Conservation (phyloP, 1,140 invertebrate species). For the Trichonephila inaurata region DNA sequence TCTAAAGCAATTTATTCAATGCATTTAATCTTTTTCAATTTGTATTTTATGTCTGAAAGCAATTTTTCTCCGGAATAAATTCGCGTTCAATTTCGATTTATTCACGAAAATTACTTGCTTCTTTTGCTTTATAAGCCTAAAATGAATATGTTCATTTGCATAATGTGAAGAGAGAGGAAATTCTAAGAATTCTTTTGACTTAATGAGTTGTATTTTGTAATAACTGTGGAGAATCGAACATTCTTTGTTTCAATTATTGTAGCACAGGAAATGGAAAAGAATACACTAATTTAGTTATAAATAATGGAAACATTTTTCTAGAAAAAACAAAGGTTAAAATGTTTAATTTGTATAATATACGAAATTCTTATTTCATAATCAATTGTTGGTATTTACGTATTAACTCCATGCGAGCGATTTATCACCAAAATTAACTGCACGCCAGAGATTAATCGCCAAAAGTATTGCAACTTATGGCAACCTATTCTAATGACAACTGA, state of each 20-base stretch:
- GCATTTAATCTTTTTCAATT: neutral
- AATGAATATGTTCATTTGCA: neutral
- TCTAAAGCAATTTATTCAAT: neutral
- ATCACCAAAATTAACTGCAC: no score
- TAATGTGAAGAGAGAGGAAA: neutral
- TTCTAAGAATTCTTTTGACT: neutral
- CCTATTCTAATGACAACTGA: no score
- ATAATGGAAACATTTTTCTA: no score
- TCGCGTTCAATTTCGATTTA: neutral
- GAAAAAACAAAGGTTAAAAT: no score
- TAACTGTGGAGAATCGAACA: neutral
- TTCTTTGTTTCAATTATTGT: neutral
- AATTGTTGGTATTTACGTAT: no score
- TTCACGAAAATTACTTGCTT: neutral
- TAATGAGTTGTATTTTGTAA: slow-evolving; percentile 4
- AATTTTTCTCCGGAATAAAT: neutral
- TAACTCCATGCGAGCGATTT: no score
- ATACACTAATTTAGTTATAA: no score
- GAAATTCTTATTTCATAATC: no score
- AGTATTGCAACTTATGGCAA: no score
- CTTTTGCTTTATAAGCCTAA: neutral
- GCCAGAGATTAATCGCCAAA: no score
- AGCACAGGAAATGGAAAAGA: neutral
- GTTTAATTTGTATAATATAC: no score
- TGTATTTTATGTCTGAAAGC: neutral